A percentile compares a stretch with the other conserved stretches of the same genome.
Conservation (phyloP, 2,888 invertebrate species). For the Xylota segnis region DNA sequence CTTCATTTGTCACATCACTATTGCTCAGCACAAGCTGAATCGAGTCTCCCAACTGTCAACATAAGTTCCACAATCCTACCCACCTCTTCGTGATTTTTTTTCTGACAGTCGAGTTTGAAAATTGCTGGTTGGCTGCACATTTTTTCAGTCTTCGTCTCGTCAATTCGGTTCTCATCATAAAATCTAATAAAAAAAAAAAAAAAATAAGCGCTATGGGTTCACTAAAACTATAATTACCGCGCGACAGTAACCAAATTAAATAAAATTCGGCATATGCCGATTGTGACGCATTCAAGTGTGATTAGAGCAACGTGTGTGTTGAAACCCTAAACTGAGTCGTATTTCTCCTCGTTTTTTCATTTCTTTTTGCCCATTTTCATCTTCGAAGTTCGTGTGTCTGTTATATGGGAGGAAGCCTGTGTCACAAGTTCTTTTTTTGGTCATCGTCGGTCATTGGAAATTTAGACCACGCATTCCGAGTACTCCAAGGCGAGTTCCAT, state of each 20-base stretch:
- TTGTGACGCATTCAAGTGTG: slow-evolving; percentile 19
- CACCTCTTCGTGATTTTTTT: slow-evolving; percentile 25
- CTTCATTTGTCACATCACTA: slow-evolving; percentile 25
- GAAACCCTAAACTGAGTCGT: slow-evolving; percentile 15
- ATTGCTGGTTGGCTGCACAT: slow-evolving; percentile 45
- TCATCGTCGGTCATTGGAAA: slow-evolving; percentile 27
- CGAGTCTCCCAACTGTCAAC: slow-evolving; percentile 29
- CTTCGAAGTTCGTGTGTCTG: slow-evolving; percentile 55
- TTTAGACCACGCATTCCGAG: slow-evolving; percentile 32
- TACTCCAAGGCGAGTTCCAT: background rate
- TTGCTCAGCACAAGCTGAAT: slow-evolving; percentile 6
- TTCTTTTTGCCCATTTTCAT: slow-evolving; percentile 7
- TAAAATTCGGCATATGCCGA: slow-evolving; percentile 14
- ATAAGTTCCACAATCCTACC: slow-evolving; percentile 36
- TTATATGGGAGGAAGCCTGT: slow-evolving; percentile 40
- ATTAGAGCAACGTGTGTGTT: slow-evolving; percentile 23
- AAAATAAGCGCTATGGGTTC: slow-evolving; percentile 13
- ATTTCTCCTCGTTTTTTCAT: no score
- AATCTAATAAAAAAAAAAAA: slow-evolving; percentile 5
- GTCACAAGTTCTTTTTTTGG: slow-evolving; percentile 56
- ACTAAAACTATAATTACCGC: slow-evolving; percentile 15
- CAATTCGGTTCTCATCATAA: slow-evolving; percentile 18
- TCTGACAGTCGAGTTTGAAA: slow-evolving; percentile 52
- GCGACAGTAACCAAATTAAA: slow-evolving; percentile 18
- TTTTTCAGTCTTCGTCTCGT: slow-evolving; percentile 18